These are phyloP conservation scores for Papilio elwesi DNA, from an alignment of 2,888 invertebrate genomes.

Conservation along the genomic window DNA sequence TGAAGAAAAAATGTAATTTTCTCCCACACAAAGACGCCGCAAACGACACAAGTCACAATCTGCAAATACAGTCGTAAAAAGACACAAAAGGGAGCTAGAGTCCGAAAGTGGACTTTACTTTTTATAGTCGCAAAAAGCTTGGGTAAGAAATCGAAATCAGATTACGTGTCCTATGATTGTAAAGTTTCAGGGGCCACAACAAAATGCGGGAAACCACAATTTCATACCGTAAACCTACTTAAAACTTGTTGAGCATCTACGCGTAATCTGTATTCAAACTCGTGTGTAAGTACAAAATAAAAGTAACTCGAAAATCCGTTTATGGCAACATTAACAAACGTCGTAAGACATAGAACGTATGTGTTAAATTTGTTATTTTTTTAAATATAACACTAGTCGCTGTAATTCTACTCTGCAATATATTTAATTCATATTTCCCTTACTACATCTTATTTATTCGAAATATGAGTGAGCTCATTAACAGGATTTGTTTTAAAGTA, in stretches of 20 bases:
- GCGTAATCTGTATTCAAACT: background rate
- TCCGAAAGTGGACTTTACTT: constrained; percentile 64
- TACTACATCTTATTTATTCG: too few species aligned
- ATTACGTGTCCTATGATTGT: constrained; percentile 74
- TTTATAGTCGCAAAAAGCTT: constrained; percentile 73
- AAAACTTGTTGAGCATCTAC: constrained; percentile 18
- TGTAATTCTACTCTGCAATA: too few species aligned
- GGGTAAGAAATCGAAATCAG: constrained; percentile 74
- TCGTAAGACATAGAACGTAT: too few species aligned
- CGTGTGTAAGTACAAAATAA: background rate
- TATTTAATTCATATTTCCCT: too few species aligned
- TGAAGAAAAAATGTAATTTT: constrained; percentile 27
- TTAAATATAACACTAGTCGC: too few species aligned
- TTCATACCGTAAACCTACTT: constrained; percentile 47
- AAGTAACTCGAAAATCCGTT: too few species aligned
- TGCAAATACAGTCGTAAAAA: constrained; percentile 59
- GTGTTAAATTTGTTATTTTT: too few species aligned
- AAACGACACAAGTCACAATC: constrained; percentile 40
- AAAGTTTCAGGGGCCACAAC: constrained; percentile 69
- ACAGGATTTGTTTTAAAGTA: too few species aligned
- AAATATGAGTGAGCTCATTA: too few species aligned
- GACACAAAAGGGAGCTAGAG: constrained; percentile 60
- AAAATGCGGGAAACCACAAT: constrained; percentile 59
- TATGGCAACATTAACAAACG: too few species aligned
- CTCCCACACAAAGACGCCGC: constrained; percentile 42